A percentile compares a stretch with the other conserved stretches of the same genome.
phyloP scores from a whole-genome alignment of 2,797 vertebrate genomes.

The Lithobates pipiens region DNA sequence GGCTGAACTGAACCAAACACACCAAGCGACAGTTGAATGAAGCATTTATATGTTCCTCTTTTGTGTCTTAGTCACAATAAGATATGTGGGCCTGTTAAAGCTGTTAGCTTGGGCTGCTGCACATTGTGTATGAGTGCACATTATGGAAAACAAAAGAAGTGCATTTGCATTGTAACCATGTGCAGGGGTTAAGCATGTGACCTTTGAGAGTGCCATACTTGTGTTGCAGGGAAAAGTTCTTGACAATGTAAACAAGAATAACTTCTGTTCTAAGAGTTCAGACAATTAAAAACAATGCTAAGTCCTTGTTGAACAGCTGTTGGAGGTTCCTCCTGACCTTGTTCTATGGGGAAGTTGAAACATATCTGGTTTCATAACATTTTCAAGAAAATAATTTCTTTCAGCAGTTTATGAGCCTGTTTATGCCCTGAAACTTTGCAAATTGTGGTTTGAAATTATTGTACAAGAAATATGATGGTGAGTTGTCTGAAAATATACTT shows the following conservation, averaged over 20 bases:
- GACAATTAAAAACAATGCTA: slow-evolving; percentile 88
- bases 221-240: slow-evolving; percentile 80
- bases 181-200: slow-evolving; percentile 81
- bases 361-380: slow-evolving; percentile 41
- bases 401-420: slow-evolving; percentile 18
- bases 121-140: slow-evolving; percentile 69
- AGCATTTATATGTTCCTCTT: slow-evolving; percentile 73
- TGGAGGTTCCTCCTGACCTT: slow-evolving; percentile 76
- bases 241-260: slow-evolving; percentile 86
- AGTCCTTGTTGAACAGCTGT: slow-evolving; percentile 83
- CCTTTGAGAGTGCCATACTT: slow-evolving; percentile 77
- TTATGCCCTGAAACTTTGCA: neutral
- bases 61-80: slow-evolving; percentile 74
- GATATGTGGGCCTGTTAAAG: slow-evolving; percentile 75
- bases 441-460: slow-evolving; percentile 33
- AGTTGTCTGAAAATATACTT: slow-evolving; percentile 7
- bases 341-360: slow-evolving; percentile 50
- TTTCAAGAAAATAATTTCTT: neutral
- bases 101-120: slow-evolving; percentile 68
- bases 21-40: slow-evolving; percentile 72
- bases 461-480: slow-evolving; percentile 7
- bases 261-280: slow-evolving; percentile 80
- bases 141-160: slow-evolving; percentile 79
- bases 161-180: slow-evolving; percentile 78
- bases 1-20: slow-evolving; percentile 73